Evolutionary conservation across 2,113 vertebrate genomes (phyloP).

Genomic region (Scopus umbretta): DNA sequence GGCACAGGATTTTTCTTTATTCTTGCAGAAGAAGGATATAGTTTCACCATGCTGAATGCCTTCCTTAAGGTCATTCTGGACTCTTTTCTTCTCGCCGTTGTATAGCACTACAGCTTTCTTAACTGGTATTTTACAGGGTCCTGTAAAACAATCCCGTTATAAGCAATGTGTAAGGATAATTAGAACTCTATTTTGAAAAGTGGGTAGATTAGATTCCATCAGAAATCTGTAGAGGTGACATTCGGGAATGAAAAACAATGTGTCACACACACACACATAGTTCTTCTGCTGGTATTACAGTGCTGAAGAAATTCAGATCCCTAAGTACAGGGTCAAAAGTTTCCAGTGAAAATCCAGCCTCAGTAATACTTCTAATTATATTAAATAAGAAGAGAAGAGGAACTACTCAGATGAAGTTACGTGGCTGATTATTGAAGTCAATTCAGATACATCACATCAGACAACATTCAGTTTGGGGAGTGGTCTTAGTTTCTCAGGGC

Average conservation of each 20-base stretch:
- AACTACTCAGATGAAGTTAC: background rate
- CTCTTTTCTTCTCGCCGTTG: constrained; percentile 74
- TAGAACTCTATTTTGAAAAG: background rate
- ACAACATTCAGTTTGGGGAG: background rate
- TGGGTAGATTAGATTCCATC: background rate
- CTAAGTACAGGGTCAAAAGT: background rate
- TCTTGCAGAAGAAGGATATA: constrained; percentile 84
- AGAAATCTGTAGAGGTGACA: background rate
- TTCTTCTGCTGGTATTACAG: background rate
- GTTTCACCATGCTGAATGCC: constrained; percentile 78
- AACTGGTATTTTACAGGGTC: constrained; percentile 78
- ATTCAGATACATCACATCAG: background rate
- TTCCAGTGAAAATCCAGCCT: background rate
- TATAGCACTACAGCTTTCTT: constrained; percentile 84
- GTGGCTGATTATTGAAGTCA: background rate
- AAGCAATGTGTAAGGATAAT: background rate
- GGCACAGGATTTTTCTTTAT: constrained; percentile 80
- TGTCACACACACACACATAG: background rate
- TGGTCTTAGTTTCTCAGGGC: background rate
- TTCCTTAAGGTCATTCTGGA: constrained; percentile 77
- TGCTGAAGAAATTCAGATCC: background rate
- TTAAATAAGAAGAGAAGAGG: background rate
- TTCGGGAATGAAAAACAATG: background rate
- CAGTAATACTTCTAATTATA: background rate
- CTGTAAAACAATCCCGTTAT: constrained; percentile 58